These are phyloP conservation scores for Rhagologus leucostigma DNA, from an alignment of 2,113 vertebrate species.

Conservation along the genomic window DNA sequence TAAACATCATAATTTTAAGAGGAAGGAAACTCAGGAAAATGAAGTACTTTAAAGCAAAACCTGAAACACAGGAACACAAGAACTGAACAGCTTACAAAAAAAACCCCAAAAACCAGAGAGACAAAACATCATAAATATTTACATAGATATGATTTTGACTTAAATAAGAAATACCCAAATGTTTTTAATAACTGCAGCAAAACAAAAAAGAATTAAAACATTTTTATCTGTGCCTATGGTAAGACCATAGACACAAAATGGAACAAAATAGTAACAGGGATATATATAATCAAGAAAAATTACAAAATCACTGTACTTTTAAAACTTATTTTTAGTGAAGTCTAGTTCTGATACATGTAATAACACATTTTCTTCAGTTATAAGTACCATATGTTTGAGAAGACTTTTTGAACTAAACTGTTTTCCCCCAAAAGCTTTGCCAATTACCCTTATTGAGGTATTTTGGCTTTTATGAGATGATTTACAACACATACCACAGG, in stretches of 20 bases:
- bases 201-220: not conserved
- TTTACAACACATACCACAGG: not conserved
- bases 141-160: not conserved
- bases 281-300: not conserved
- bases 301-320: not conserved
- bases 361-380: not conserved
- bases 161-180: not conserved
- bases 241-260: not conserved
- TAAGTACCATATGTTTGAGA: not conserved
- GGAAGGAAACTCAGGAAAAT: not conserved
- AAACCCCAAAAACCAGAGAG: not conserved
- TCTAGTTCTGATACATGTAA: not conserved
- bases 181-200: not conserved
- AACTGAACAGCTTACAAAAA: not conserved
- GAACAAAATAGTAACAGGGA: not conserved
- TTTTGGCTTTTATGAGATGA: not conserved
- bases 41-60: not conserved
- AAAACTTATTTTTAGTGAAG: not conserved
- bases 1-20: not conserved
- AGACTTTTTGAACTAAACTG: not conserved
- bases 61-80: not conserved
- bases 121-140: not conserved
- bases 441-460: not conserved
- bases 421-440: not conserved
- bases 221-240: not conserved